These are phyloP conservation scores for Meiosimyza decipiens DNA, from an alignment of 2,888 invertebrate genomes.

Conservation along the genomic window DNA sequence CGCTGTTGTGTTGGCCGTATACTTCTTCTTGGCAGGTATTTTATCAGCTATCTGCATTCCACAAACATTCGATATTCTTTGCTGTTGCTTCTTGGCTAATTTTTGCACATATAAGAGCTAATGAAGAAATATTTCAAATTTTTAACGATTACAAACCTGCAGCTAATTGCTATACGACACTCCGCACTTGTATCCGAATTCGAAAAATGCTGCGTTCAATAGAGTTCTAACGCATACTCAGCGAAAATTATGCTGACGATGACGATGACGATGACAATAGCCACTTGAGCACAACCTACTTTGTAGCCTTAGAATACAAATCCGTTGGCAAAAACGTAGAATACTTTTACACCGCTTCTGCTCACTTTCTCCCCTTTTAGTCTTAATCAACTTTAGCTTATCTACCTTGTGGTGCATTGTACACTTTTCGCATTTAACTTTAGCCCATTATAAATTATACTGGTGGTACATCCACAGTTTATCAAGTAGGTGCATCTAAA, in stretches of 20 bases:
- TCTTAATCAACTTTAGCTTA: not conserved
- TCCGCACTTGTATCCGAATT: not conserved
- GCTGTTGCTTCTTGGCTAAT: too few relatives aligned
- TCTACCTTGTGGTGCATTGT: not conserved
- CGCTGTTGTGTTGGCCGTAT: too few relatives aligned
- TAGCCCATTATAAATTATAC: not conserved
- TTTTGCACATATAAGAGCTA: not conserved
- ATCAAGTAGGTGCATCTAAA: conserved; percentile 10
- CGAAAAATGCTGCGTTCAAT: conserved; percentile 17
- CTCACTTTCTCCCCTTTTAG: too few relatives aligned
- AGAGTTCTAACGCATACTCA: conserved; percentile 9
- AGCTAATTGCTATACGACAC: conserved; percentile 24
- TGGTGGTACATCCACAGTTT: not conserved
- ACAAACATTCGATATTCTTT: too few relatives aligned
- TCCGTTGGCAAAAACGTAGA: not conserved
- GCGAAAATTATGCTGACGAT: not conserved
- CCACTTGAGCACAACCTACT: not conserved
- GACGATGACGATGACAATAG: conserved; percentile 5
- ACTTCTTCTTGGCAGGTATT: too few relatives aligned
- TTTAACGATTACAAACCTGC: conserved; percentile 10
- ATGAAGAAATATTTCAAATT: conserved; percentile 18
- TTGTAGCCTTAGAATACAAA: not conserved
- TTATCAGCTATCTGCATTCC: too few relatives aligned
- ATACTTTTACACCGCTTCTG: not conserved
- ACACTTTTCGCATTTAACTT: not conserved